Evolutionary conservation across 2,113 vertebrate genomes (phyloP).

Genomic region (Clarias macrocephalus): DNA sequence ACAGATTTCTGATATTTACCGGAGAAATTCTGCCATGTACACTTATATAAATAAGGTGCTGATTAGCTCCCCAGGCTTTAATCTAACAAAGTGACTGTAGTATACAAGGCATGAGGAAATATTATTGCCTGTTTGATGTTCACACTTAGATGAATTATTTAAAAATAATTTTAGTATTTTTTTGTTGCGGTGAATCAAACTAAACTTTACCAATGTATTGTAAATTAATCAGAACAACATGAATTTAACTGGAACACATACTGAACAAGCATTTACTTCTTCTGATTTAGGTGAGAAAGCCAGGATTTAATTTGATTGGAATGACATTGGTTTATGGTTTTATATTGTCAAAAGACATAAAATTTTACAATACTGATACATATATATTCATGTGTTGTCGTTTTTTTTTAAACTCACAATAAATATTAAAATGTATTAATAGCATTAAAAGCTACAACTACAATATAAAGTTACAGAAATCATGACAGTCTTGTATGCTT

Average conservation of each 20-base stretch:
- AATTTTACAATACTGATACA: background rate
- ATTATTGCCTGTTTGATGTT: too few species aligned
- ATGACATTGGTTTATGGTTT: background rate
- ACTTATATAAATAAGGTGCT: conserved; percentile 27
- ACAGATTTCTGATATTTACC: conserved; percentile 3
- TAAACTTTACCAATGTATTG: background rate
- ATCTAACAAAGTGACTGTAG: background rate
- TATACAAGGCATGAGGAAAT: conserved; percentile 17
- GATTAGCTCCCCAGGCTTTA: conserved; percentile 28
- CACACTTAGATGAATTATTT: too few species aligned
- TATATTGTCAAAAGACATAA: background rate
- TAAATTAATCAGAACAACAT: background rate
- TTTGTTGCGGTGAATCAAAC: background rate
- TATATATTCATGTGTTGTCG: background rate
- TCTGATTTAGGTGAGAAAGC: background rate
- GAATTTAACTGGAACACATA: background rate
- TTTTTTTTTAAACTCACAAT: too few species aligned
- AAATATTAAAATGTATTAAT: too few species aligned
- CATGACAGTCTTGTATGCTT: background rate
- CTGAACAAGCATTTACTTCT: background rate
- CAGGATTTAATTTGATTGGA: background rate
- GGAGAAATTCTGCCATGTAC: conserved; percentile 4
- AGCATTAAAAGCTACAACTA: background rate
- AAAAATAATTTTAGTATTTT: background rate
- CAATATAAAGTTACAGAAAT: background rate